A percentile compares a stretch with the other conserved stretches of the same genome.
Conservation (phyloP, 2,113 vertebrate species). For the Oncorhynchus nerka region DNA sequence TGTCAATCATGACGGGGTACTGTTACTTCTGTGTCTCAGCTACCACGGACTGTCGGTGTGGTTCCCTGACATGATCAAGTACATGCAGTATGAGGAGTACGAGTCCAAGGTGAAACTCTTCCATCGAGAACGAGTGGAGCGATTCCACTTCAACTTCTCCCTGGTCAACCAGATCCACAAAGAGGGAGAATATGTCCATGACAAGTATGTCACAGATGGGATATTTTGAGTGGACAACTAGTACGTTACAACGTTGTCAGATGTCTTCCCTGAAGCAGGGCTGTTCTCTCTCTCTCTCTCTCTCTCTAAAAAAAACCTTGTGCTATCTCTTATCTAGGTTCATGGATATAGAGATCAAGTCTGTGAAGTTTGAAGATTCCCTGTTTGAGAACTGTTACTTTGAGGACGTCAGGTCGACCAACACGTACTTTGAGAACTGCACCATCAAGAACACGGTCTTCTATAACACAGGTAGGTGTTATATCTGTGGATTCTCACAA, state of each 20-base stretch:
- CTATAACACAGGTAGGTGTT: slow-evolving; percentile 87
- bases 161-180: slow-evolving; percentile 93
- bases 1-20: not conserved
- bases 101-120: slow-evolving; percentile 85
- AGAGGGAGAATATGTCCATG: slow-evolving; percentile 86
- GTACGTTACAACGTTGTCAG: too few relatives aligned
- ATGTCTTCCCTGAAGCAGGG: not conserved
- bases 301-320: not conserved
- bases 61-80: slow-evolving; percentile 98
- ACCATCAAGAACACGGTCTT: slow-evolving; percentile 87
- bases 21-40: slow-evolving; percentile 63
- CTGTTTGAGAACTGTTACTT: slow-evolving; percentile 94
- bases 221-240: too few relatives aligned
- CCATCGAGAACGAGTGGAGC: slow-evolving; percentile 80
- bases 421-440: slow-evolving; percentile 95
- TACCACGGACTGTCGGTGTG: slow-evolving; percentile 95
- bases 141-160: slow-evolving; percentile 94
- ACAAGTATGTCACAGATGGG: slow-evolving; percentile 76
- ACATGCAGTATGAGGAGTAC: slow-evolving; percentile 90
- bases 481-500: not conserved
- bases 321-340: slow-evolving; percentile 75
- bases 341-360: slow-evolving; percentile 88
- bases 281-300: not conserved
- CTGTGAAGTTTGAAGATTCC: slow-evolving; percentile 89
- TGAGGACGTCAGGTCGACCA: slow-evolving; percentile 87